Evolutionary conservation across 2,888 invertebrate genomes (phyloP).

Genomic region (Cosmorhoe ocellata): DNA sequence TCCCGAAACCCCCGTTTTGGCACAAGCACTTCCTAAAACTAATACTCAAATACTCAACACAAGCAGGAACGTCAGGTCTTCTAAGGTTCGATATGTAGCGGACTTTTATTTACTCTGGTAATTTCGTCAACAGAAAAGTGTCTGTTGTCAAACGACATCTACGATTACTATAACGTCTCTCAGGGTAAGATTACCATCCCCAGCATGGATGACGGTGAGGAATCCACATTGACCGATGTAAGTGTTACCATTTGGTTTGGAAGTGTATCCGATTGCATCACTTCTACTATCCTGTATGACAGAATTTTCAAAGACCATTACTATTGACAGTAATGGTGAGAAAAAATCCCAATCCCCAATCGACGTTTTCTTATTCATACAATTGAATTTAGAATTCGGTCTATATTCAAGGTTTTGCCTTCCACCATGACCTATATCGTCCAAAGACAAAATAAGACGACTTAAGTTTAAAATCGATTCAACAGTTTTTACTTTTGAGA

Average conservation of each 20-base stretch:
- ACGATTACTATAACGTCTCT: slow-evolving; percentile 96
- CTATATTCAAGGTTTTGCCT: neutral
- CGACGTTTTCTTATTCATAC: slow-evolving; percentile 11
- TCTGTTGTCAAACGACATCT: slow-evolving; percentile 92
- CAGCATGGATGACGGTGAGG: slow-evolving; percentile 97
- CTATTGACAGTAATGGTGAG: slow-evolving; percentile 46
- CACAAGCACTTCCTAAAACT: slow-evolving; percentile 65
- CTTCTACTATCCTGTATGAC: slow-evolving; percentile 37
- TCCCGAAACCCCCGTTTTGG: slow-evolving; percentile 52
- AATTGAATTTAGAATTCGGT: slow-evolving; percentile 14
- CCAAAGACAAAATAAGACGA: neutral
- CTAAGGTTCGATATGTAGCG: slow-evolving; percentile 30
- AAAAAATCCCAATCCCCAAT: slow-evolving; percentile 13
- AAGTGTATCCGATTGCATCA: slow-evolving; percentile 26
- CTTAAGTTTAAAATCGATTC: slow-evolving; percentile 6
- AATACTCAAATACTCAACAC: slow-evolving; percentile 52
- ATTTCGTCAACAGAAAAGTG: slow-evolving; percentile 87
- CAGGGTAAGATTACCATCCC: slow-evolving; percentile 99
- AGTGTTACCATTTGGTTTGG: slow-evolving; percentile 72
- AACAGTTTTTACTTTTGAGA: slow-evolving; percentile 25
- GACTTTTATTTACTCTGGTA: slow-evolving; percentile 44
- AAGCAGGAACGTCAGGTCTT: slow-evolving; percentile 42
- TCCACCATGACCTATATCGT: neutral
- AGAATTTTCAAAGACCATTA: slow-evolving; percentile 41
- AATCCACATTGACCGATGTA: slow-evolving; percentile 94